Evolutionary conservation across 2,797 vertebrate genomes (phyloP).

Genomic region (Alectoris magna): DNA sequence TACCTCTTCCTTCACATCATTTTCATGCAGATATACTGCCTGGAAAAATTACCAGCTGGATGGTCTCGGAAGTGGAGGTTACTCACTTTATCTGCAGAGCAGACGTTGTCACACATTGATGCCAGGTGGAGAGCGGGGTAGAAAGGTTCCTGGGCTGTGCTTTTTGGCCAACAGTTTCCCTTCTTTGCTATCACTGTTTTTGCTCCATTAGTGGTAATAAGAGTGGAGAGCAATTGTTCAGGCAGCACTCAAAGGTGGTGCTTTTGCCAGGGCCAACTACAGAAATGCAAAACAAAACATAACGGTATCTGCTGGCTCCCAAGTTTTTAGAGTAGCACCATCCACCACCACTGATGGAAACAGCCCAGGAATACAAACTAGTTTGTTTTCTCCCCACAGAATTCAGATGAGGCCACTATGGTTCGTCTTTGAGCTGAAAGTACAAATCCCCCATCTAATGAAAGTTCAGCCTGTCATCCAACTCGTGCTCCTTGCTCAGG

Average conservation of each 20-base stretch:
- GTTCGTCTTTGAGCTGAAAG: background rate
- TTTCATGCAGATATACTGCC: background rate
- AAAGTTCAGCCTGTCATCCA: fast-evolving
- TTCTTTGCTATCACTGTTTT: background rate
- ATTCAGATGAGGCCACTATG: background rate
- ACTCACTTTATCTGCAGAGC: background rate
- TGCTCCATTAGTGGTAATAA: background rate
- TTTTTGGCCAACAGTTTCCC: background rate
- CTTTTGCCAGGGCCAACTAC: background rate
- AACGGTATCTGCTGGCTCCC: background rate
- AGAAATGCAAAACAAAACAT: background rate
- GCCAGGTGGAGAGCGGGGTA: background rate
- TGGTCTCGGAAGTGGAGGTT: background rate
- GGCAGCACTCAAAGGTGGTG: background rate
- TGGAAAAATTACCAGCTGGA: background rate
- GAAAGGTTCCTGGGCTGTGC: background rate
- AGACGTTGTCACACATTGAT: fast-evolving
- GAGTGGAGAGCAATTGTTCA: background rate
- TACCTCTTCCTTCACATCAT: fast-evolving
- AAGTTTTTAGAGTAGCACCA: background rate
- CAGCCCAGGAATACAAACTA: background rate
- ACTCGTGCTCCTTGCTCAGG: background rate
- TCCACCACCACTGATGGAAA: background rate
- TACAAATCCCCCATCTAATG: background rate
- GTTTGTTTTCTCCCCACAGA: background rate